Base-by-base conservation (phyloP, 2,888 invertebrate species). In the Xylocampa areola region DNA sequence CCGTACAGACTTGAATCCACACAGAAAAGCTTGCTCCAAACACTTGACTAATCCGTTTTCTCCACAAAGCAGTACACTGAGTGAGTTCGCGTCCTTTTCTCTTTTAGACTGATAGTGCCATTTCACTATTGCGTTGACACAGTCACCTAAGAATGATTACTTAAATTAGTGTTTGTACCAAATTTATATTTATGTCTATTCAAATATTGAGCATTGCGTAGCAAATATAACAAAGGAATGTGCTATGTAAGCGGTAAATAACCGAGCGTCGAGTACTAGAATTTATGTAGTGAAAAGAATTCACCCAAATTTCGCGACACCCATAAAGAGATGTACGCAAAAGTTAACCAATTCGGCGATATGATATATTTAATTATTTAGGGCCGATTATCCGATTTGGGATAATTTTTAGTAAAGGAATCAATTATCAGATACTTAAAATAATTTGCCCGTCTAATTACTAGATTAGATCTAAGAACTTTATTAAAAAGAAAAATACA, bases 121-220 rank as follows among this genome's bases (percentile, higher is more conserved):
- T 90, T 99, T 99, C 14, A 99, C 98, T 77, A 99, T 97, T 17
- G 97, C 97, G 89, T 99, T 99, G 2, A 99, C 99, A 75, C 98
- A 97, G 89, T 99, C 99, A 58, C 97, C 98, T 96, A 84, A 27
- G 87, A 87, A 36, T 53, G 40, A 4, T 30, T 11, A 39, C 1
- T 41, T 32, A 2, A 35, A 2, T 27, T 29, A 47, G 5, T 27
- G 14, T 13, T 3, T 30, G 11, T 23, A 23, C 23, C n/a, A 4
- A 33, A 2, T 13, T 16, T 5, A 23, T 1, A n/a, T 7, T 13
- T 17, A 19, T 25, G 4, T 10, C 11, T 8, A 36, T 16, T 23
- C 6, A 6, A 44, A 54, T 25, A 65, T 19, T 29, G 68, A 48
- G 52, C 30, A 61, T 39, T n/a, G 44, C 43, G 13, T 41, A 30